Percentiles rank a stretch among this genome's conserved stretches.
Evolutionary conservation across 2,797 vertebrate genomes (phyloP).

Genomic region (Anabacerthia variegaticeps): DNA sequence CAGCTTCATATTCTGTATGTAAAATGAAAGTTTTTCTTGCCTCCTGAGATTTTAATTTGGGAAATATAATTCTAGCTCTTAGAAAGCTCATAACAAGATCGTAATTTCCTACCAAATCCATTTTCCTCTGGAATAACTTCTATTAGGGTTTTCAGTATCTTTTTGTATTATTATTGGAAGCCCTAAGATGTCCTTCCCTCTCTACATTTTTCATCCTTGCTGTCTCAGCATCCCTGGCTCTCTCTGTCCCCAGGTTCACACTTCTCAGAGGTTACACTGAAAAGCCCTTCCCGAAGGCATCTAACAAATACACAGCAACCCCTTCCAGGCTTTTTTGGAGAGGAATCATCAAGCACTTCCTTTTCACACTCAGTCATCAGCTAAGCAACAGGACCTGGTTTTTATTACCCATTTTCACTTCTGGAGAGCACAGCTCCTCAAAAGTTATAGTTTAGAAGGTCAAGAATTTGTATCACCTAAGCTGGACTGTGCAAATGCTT

Average conservation of each 20-base stretch:
- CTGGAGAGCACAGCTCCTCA: not conserved
- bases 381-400: not conserved
- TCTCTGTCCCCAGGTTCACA: not conserved
- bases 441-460: not conserved
- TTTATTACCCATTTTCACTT: conserved; percentile 25
- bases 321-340: not conserved
- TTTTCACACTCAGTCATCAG: not conserved
- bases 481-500: not conserved
- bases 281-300: not conserved
- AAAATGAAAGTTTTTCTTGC: not conserved
- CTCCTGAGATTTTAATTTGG: not conserved
- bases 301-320: not conserved
- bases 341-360: conserved; percentile 27
- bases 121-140: not conserved
- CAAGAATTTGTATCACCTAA: not conserved
- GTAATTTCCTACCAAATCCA: not conserved
- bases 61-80: not conserved
- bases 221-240: not conserved
- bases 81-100: not conserved
- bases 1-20: not conserved
- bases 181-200: not conserved
- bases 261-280: not conserved
- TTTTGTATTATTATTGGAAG: not conserved
- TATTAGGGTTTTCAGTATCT: not conserved
- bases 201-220: not conserved